These are phyloP conservation scores for Physocephala rufipes DNA, from an alignment of 2,888 invertebrate species.

Conservation along the genomic window DNA sequence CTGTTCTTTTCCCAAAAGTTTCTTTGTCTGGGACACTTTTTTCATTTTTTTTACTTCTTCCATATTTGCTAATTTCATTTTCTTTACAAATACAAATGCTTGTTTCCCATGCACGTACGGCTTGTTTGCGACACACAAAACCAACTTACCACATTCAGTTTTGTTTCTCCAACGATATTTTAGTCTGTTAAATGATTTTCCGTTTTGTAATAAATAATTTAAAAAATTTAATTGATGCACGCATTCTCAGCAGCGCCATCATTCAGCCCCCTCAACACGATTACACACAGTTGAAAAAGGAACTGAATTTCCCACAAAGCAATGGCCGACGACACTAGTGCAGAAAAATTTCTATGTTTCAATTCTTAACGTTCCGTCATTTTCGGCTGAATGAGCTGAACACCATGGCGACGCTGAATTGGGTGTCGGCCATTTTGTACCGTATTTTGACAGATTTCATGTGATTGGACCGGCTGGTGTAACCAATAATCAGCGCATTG, in stretches of 20 bases:
- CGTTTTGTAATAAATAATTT: slow-evolving; percentile 12
- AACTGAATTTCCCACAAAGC: slow-evolving; percentile 39
- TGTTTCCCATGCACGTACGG: background rate
- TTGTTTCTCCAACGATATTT: background rate
- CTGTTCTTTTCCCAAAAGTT: slow-evolving; percentile 23
- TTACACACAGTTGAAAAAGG: slow-evolving; percentile 40
- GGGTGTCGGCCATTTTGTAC: slow-evolving; percentile 43
- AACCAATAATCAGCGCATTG: background rate
- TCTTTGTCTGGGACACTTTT: slow-evolving; percentile 21
- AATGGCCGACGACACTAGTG: slow-evolving; percentile 19
- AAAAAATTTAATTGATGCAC: slow-evolving; percentile 29
- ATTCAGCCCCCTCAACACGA: slow-evolving; percentile 27
- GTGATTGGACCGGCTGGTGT: background rate
- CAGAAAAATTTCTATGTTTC: slow-evolving; percentile 19
- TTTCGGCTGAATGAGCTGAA: slow-evolving; percentile 30
- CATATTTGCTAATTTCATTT: slow-evolving; percentile 6
- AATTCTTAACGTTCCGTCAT: slow-evolving; percentile 10
- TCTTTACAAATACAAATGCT: background rate
- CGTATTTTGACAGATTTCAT: slow-evolving; percentile 9
- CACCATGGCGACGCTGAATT: slow-evolving; percentile 41
- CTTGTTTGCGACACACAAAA: slow-evolving; percentile 6
- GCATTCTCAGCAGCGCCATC: slow-evolving; percentile 31
- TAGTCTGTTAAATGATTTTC: slow-evolving; percentile 2
- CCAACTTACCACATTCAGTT: slow-evolving; percentile 19
- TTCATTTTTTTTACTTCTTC: slow-evolving; percentile 1